Conservation (phyloP, 2,797 vertebrate genomes). For the Leptatherina wallacei region DNA sequence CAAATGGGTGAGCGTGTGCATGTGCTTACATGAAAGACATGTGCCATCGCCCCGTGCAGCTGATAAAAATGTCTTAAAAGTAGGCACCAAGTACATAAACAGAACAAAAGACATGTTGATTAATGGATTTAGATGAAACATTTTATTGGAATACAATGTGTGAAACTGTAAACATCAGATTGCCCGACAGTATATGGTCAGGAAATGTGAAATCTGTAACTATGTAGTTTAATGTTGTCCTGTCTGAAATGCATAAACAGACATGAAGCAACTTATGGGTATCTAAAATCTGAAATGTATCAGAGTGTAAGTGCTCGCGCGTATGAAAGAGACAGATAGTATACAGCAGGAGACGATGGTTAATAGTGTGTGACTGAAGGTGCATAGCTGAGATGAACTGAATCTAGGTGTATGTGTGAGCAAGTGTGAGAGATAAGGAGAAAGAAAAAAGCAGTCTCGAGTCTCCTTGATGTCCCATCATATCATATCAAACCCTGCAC, state of each 20-base stretch:
- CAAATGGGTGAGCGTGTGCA: conserved; percentile 54
- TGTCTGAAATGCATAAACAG: conserved; percentile 29
- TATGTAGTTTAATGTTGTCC: conserved; percentile 15
- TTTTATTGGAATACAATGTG: conserved; percentile 27
- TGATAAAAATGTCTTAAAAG: conserved; percentile 35
- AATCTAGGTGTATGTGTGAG: conserved; percentile 53
- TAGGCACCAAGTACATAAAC: conserved; percentile 6
- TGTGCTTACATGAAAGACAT: conserved; percentile 23
- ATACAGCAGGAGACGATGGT: conserved; percentile 48
- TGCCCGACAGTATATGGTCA: not conserved
- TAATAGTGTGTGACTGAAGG: conserved; percentile 74
- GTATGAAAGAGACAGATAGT: conserved; percentile 23
- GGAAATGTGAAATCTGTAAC: conserved; percentile 22
- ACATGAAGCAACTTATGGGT: conserved; percentile 18
- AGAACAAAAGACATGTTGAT: conserved; percentile 21
- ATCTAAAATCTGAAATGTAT: conserved; percentile 27
- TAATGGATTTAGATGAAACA: conserved; percentile 29
- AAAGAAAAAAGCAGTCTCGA: conserved; percentile 34
- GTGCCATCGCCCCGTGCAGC: not conserved
- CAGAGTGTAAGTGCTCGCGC: conserved; percentile 32
- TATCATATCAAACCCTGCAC: conserved; percentile 59
- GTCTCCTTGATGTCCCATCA: conserved; percentile 68
- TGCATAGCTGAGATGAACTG: conserved; percentile 71
- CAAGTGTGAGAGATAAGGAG: conserved; percentile 12
- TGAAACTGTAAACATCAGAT: conserved; percentile 31